A percentile compares a stretch with the other conserved stretches of the same genome.
phyloP scores from a whole-genome alignment of 2,888 invertebrate species.

The Sesamia inferens region DNA sequence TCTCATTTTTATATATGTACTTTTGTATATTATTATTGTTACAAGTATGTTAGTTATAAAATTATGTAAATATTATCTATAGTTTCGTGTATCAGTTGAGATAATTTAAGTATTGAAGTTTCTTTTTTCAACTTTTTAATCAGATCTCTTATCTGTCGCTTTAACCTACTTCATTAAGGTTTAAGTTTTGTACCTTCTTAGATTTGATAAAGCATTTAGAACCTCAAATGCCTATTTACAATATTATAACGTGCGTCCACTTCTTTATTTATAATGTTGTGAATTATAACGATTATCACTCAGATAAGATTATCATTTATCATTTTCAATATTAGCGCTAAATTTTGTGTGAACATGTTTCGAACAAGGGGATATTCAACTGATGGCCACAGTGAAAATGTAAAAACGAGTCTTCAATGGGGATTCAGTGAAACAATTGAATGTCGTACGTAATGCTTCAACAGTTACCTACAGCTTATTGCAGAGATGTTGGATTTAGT shows the following conservation, averaged over 20 bases:
- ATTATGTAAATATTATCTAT: no score
- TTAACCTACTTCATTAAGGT: neutral
- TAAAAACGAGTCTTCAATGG: neutral
- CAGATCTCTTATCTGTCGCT: neutral
- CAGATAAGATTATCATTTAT: neutral
- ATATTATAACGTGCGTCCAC: neutral
- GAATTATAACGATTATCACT: neutral
- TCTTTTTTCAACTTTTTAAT: neutral
- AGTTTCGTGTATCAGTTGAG: no score
- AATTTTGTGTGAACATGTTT: neutral
- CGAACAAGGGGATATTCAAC: neutral
- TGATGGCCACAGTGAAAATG: neutral
- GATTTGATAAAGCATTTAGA: rapidly evolving
- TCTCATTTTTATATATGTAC: no score
- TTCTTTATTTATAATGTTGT: neutral
- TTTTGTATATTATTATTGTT: no score
- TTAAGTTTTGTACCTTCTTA: neutral
- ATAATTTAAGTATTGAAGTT: no score
- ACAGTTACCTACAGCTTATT: no score
- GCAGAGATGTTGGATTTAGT: no score
- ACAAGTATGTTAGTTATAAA: no score
- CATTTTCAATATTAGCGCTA: neutral
- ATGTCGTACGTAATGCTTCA: neutral
- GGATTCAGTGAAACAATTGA: neutral
- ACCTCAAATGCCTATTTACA: neutral